Evolutionary conservation across 2,888 invertebrate species (phyloP), one percentile per base, ranked within the genome.

Genomic region (Prosapia bicincta): DNA sequence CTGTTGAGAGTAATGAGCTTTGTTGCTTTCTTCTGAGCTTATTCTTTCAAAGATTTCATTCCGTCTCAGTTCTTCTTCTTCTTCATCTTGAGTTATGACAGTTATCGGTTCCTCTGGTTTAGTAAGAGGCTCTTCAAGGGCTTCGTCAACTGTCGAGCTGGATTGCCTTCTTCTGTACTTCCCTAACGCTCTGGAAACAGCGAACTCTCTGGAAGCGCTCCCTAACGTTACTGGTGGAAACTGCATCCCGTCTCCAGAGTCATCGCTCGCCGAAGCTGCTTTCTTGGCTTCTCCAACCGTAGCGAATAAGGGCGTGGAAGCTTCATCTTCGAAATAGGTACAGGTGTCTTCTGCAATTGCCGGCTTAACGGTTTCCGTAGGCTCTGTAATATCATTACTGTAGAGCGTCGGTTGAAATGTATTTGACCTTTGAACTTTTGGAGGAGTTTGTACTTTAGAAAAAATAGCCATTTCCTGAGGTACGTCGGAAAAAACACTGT

Each of bases 121-220:
- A 9, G 77, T 24, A 1, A 30, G 30, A 25, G 76, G 77, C 68
- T 78, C 79, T 23, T 69, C 23, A 24, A 67, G 73, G 6, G 6
- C 30, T 5, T n/a, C 6, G 78, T 92, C 93, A 81, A 92, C 92
- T 43, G 90, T 90, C 70, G 91, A 86, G 20, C 91, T 90, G 32
- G 92, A 92, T 81, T 92, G 91, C 78, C 91, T 87, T 80, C 93
- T 88, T 68, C 94, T 87, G 83, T 93, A 94, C 85, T 93, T 93
- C 26, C 93, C 94, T 26, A 94, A 85, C 0, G 94, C 94, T 82
- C 94, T 86, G 0, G 94, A 94, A 0, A 94, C 94, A 0, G 94
- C 93, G 84, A 94, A 94, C 83, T 94, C 94, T 89, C 94, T 92
- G 10, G 92, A 91, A 20, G 92, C 89, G 24, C 91, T 90, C 77